Evolutionary conservation across 2,113 vertebrate genomes (phyloP), one percentile per base, ranked within the genome.

Genomic region (Scartelaos histophorus): DNA sequence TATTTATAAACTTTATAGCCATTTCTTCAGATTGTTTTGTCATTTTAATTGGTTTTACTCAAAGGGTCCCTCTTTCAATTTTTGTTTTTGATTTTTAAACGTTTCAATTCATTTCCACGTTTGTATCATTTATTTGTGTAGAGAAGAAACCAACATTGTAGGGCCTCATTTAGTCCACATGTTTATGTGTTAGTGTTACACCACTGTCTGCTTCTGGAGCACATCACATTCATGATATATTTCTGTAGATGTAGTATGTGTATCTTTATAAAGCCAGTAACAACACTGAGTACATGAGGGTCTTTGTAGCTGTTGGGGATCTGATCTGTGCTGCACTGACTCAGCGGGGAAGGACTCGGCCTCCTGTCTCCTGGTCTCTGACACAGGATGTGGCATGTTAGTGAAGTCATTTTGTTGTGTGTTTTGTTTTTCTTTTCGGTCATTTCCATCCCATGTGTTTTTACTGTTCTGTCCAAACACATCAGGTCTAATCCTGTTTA

Each of bases 401-500:
- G 80, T 78, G 88, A 80, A 74, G 66, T 83, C 88, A 87, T 89
- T 89, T 85, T 78, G 73, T 86, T 78, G 70, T 84, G 78, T 86
- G 79, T 81, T 69, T 46, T 66, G 74, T 82, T 79, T 76, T 78
- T 65, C 69, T 89, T 84, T 84, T 80, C 74, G 76, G 51, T 75
- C 85, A 88, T 90, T 72, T 65, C 87, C 90, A 91, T 91, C 78
- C 38, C 89, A 91, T 87, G 80, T 89, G 87, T 89, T 87, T 87
- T 91, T 90, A 85, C 82, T 69, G 85, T 87, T 87, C 71, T 76
- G 70, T 83, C 85, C 84, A 85, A 89, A 88, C 82, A 82, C 85
- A 92, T 91, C 89, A 87, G 90, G 87, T 87, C 80, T 80, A 80
- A 69, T 88, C 88, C 90, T 90, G 89, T 89, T 83, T 69, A 88